These are phyloP conservation scores for Glyptemys insculpta DNA, from an alignment of 2,797 vertebrate genomes.

Conservation along the genomic window DNA sequence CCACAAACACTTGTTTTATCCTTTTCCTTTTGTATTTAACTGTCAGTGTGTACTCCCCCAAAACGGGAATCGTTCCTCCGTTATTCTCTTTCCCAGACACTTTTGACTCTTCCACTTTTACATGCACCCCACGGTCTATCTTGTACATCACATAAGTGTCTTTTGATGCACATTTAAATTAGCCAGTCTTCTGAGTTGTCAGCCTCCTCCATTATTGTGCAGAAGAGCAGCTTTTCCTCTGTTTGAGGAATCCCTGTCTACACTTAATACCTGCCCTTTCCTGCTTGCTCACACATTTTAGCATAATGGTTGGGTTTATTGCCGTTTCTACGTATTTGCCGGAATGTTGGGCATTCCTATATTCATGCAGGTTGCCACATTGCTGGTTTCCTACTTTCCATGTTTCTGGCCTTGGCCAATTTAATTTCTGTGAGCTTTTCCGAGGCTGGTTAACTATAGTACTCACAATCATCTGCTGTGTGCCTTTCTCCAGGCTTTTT, in stretches of 20 bases:
- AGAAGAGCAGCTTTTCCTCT: background rate
- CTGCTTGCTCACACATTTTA: background rate
- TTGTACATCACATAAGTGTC: background rate
- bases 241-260: background rate
- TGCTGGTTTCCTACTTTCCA: background rate
- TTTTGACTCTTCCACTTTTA: background rate
- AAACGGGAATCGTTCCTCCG: background rate
- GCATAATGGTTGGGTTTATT: background rate
- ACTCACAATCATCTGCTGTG: background rate
- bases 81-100: background rate
- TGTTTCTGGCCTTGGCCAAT: background rate
- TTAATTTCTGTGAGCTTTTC: background rate
- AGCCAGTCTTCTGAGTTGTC: background rate
- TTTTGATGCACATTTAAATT: background rate
- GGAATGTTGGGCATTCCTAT: background rate
- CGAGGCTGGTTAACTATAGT: background rate
- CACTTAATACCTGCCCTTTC: background rate
- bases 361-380: background rate
- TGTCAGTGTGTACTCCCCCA: background rate
- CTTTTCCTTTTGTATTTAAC: background rate
- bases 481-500: background rate
- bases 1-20: background rate
- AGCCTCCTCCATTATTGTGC: background rate
- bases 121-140: background rate
- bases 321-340: background rate